Evolutionary conservation across 2,797 vertebrate genomes (phyloP).

Genomic region (Ptychobarbus kaznakovi): DNA sequence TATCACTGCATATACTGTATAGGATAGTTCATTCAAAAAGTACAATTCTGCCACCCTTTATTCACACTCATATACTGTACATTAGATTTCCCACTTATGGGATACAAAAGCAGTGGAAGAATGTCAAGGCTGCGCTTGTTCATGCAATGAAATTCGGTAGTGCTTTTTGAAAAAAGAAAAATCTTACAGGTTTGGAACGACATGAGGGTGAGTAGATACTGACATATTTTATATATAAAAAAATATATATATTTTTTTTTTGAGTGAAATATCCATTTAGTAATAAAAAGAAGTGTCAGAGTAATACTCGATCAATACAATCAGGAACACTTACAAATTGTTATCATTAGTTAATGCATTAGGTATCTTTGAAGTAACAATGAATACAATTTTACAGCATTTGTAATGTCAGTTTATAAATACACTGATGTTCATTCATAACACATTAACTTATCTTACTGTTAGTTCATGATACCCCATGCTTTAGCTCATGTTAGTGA

Average conservation of each 20-base stretch:
- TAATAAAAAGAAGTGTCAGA: neutral
- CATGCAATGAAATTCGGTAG: neutral
- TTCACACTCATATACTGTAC: neutral
- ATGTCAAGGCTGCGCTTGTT: neutral
- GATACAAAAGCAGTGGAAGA: neutral
- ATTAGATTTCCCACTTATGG: neutral
- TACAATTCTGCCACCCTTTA: neutral
- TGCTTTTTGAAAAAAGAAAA: neutral
- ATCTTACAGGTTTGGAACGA: neutral
- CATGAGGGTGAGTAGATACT: constrained; percentile 1
- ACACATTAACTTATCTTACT: neutral
- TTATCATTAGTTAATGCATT: neutral
- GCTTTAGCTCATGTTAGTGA: neutral
- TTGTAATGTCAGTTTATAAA: neutral
- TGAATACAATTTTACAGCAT: neutral
- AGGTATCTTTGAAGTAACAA: neutral
- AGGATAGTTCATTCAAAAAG: neutral
- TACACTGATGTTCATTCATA: neutral
- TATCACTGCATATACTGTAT: neutral
- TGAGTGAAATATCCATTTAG: neutral
- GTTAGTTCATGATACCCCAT: neutral
- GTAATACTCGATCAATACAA: neutral
- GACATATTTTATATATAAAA: neutral
- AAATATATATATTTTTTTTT: neutral
- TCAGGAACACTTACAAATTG: neutral